These are phyloP conservation scores for Noctua janthina DNA, from an alignment of 2,888 invertebrate genomes.

Conservation along the genomic window DNA sequence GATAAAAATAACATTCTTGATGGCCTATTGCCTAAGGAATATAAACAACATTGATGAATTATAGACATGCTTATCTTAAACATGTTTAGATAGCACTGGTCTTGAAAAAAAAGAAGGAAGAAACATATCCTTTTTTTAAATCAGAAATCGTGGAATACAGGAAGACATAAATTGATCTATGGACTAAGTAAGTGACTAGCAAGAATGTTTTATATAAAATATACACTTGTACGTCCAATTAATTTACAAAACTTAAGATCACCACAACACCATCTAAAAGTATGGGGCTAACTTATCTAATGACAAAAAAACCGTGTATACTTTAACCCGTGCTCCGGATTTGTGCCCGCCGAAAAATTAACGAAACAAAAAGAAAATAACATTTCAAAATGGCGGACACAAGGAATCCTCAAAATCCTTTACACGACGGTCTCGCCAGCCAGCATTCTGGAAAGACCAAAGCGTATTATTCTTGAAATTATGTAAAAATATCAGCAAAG, in stretches of 20 bases:
- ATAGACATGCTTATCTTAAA: neutral
- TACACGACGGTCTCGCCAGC: slow-evolving; percentile 57
- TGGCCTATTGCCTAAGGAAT: neutral
- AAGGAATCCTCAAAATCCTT: slow-evolving; percentile 59
- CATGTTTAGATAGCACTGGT: neutral
- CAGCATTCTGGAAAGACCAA: slow-evolving; percentile 86
- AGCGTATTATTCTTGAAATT: slow-evolving; percentile 82
- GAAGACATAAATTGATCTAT: neutral
- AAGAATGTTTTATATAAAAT: neutral
- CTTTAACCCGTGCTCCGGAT: slow-evolving; percentile 78
- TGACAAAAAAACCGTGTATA: slow-evolving; percentile 74
- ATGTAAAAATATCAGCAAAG: slow-evolving; percentile 53
- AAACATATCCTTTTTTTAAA: neutral
- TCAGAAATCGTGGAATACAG: neutral
- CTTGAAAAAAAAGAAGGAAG: neutral
- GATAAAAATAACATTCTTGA: neutral
- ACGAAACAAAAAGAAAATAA: slow-evolving; percentile 38
- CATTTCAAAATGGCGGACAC: slow-evolving; percentile 61
- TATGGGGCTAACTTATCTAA: slow-evolving; percentile 72
- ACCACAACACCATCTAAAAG: slow-evolving; percentile 69
- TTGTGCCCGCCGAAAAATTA: slow-evolving; percentile 65
- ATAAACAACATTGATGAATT: neutral
- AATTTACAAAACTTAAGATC: slow-evolving; percentile 59
- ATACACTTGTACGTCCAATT: neutral
- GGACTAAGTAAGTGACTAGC: neutral